A percentile compares a stretch with the other conserved stretches of the same genome.
Conservation (phyloP, 2,113 vertebrate genomes). For the Tapirus terrestris region DNA sequence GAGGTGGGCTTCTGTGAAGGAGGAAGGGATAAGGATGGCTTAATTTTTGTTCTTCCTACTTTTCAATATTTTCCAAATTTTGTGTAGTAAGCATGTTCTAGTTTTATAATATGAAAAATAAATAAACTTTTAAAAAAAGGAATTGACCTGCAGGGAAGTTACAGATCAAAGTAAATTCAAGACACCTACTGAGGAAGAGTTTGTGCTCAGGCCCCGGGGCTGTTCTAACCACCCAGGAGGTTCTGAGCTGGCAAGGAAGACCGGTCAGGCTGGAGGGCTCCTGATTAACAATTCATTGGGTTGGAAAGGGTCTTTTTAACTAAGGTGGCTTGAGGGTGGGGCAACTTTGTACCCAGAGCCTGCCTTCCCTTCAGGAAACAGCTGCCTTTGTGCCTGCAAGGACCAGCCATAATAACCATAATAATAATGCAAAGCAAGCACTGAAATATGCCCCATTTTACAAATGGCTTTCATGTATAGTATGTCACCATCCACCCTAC, state of each 20-base stretch:
- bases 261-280: not conserved
- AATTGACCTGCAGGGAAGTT: not conserved
- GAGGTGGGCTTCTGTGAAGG: not conserved
- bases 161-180: conserved; percentile 62
- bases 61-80: conserved; percentile 26
- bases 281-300: conserved; percentile 29
- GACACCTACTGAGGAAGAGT: conserved; percentile 15
- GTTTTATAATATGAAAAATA: conserved; percentile 41
- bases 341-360: not conserved
- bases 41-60: conserved; percentile 20
- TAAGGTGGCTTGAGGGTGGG: not conserved
- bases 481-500: not conserved
- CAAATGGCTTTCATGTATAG: not conserved
- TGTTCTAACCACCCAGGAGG: conserved; percentile 33
- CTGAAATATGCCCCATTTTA: not conserved
- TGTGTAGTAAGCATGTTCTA: conserved; percentile 17
- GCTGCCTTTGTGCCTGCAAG: not conserved
- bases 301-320: not conserved
- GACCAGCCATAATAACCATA: not conserved
- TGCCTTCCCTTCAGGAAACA: not conserved
- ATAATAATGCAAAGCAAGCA: conserved; percentile 1
- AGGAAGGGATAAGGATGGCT: not conserved
- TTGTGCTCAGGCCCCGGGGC: conserved; percentile 29
- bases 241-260: not conserved
- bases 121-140: not conserved